phyloP scores from a whole-genome alignment of 2,888 invertebrate species.

The Lasius fuliginosus region DNA sequence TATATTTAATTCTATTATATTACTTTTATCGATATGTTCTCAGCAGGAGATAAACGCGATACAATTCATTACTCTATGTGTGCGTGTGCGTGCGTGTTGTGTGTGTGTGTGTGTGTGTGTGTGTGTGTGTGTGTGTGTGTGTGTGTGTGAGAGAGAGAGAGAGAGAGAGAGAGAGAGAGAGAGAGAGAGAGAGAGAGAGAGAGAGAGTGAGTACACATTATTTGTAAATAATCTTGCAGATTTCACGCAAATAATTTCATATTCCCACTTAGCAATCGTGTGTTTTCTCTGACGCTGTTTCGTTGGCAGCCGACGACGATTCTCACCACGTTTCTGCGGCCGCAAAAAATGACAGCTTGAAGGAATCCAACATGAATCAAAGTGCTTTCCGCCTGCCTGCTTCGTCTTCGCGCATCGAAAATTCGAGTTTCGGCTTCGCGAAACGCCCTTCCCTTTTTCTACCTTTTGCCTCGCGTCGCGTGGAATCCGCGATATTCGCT shows the following conservation, averaged over 20 bases:
- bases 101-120: no score
- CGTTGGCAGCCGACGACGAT: conserved; percentile 53
- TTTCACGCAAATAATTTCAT: conserved; percentile 12
- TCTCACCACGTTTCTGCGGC: conserved; percentile 63
- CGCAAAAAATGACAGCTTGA: conserved; percentile 62
- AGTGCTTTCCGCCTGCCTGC: conserved; percentile 40
- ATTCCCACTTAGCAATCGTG: background rate
- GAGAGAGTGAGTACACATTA: background rate
- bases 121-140: no score
- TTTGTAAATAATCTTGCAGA: background rate
- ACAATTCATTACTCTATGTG: background rate
- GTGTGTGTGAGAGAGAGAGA: background rate
- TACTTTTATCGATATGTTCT: conserved; percentile 3
- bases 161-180: background rate
- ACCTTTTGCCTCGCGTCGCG: conserved; percentile 48
- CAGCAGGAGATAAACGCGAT: background rate
- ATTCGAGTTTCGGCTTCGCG: conserved; percentile 50
- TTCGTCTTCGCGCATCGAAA: conserved; percentile 44
- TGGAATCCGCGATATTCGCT: conserved; percentile 63
- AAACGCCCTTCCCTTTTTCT: conserved; percentile 32
- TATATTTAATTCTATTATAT: conserved; percentile 19
- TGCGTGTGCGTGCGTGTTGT: no score
- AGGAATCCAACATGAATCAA: conserved; percentile 66
- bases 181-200: background rate
- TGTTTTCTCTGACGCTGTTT: background rate